Evolutionary conservation across 2,113 vertebrate species (phyloP).

Genomic region (Uria lomvia): DNA sequence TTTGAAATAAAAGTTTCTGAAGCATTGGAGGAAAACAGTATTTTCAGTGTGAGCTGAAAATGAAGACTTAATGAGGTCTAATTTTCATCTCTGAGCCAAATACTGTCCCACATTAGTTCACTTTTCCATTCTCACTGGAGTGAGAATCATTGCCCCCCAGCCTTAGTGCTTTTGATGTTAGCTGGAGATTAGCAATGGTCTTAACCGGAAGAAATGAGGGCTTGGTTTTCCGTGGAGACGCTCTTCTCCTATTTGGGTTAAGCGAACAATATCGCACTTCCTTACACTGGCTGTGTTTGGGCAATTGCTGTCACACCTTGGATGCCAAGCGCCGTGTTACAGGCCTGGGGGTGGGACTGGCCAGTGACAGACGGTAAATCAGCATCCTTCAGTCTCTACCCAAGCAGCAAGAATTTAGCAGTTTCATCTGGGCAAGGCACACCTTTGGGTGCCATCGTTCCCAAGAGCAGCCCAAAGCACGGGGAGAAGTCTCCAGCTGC

Average conservation of each 20-base stretch:
- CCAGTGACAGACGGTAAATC: rapidly evolving
- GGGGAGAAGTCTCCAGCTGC: neutral
- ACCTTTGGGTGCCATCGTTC: neutral
- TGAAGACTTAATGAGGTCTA: slow-evolving; percentile 36
- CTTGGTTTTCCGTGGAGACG: neutral
- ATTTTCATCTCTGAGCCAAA: slow-evolving; percentile 35
- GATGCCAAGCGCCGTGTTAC: neutral
- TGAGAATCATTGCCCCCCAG: slow-evolving; percentile 1
- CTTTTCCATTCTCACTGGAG: neutral
- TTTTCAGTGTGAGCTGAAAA: slow-evolving; percentile 3
- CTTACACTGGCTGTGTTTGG: neutral
- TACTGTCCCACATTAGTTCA: slow-evolving; percentile 8
- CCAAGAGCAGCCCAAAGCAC: neutral
- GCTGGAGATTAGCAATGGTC: neutral
- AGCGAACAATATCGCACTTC: neutral
- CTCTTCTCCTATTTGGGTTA: neutral
- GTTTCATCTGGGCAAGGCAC: neutral
- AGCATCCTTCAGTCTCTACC: neutral
- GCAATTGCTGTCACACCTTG: neutral
- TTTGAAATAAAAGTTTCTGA: slow-evolving; percentile 13
- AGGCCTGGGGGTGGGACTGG: neutral
- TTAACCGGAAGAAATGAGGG: neutral
- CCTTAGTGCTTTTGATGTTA: slow-evolving; percentile 30
- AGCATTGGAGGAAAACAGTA: neutral
- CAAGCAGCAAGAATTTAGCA: neutral